Evolutionary conservation across 2,797 vertebrate species (phyloP).

Genomic region (Parotocinclus haroldoi): DNA sequence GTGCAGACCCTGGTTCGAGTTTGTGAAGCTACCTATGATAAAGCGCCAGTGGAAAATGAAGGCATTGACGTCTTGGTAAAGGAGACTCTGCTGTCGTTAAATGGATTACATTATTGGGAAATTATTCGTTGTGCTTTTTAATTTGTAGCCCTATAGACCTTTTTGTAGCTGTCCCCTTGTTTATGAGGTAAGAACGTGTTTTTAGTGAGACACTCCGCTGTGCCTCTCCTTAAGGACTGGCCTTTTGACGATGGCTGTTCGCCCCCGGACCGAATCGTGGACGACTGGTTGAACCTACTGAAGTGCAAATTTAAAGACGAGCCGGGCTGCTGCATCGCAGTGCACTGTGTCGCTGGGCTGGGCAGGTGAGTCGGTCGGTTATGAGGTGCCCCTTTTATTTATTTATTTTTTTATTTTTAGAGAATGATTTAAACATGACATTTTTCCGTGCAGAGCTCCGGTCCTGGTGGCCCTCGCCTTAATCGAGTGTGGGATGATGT

Average conservation of each 20-base stretch:
- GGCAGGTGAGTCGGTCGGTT: constrained; percentile 62
- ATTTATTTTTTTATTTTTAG: background rate
- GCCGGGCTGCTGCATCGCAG: constrained; percentile 73
- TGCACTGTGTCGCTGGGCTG: constrained; percentile 75
- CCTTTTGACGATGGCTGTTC: constrained; percentile 74
- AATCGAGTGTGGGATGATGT: constrained; percentile 97
- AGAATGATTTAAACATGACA: background rate
- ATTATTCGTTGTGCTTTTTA: too few species aligned
- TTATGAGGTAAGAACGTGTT: too few species aligned
- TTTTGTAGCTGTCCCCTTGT: too few species aligned
- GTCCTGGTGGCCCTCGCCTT: constrained; percentile 94
- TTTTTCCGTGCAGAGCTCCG: constrained; percentile 80
- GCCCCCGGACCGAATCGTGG: constrained; percentile 71
- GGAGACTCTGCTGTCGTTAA: too few species aligned
- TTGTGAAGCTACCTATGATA: constrained; percentile 92
- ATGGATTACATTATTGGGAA: too few species aligned
- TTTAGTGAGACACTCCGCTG: too few species aligned
- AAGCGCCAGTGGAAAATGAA: constrained; percentile 91
- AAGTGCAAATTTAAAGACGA: constrained; percentile 72
- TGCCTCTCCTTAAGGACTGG: constrained; percentile 24
- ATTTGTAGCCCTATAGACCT: too few species aligned
- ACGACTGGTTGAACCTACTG: constrained; percentile 71
- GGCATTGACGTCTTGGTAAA: constrained; percentile 91
- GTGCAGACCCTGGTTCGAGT: constrained; percentile 93
- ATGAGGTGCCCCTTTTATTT: background rate